These are phyloP conservation scores for Seriola aureovittata DNA, from an alignment of 2,113 vertebrate species.

Conservation along the genomic window DNA sequence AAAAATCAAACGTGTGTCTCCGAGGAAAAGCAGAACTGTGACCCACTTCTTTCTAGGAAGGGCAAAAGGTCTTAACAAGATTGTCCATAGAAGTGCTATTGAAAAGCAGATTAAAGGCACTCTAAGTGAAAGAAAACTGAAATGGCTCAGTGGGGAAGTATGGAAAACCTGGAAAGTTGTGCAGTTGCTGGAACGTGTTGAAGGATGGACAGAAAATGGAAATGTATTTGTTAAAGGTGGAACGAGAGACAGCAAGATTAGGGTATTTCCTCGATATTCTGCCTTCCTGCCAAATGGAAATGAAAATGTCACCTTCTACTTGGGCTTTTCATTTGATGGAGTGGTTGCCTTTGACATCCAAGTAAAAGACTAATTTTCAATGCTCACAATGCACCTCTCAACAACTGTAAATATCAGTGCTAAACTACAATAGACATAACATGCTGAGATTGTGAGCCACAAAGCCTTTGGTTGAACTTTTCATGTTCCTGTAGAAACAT, in stretches of 20 bases:
- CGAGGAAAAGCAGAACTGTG: constrained; percentile 73
- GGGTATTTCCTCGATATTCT: constrained; percentile 66
- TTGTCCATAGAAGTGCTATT: constrained; percentile 76
- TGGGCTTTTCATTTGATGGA: constrained; percentile 52
- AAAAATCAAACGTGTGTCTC: constrained; percentile 73
- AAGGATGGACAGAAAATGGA: constrained; percentile 82
- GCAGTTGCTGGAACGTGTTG: constrained; percentile 70
- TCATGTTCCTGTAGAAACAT: too few species aligned
- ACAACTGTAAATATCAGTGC: neutral
- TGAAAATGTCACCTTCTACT: neutral
- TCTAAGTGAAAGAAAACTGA: constrained; percentile 74
- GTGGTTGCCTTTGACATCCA: constrained; percentile 75
- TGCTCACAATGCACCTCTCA: neutral
- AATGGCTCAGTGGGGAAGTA: constrained; percentile 74
- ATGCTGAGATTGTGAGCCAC: neutral
- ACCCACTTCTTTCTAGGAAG: constrained; percentile 81
- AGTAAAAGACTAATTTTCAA: constrained; percentile 27
- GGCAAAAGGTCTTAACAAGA: constrained; percentile 75
- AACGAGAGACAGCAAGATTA: constrained; percentile 27
- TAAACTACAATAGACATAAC: neutral
- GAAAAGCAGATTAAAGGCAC: constrained; percentile 76
- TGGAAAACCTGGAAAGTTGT: constrained; percentile 63
- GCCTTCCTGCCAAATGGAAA: constrained; percentile 75
- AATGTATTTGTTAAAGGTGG: constrained; percentile 72
- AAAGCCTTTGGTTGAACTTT: neutral